Conservation (phyloP, 2,888 invertebrate species). For the Nebria brevicollis region DNA sequence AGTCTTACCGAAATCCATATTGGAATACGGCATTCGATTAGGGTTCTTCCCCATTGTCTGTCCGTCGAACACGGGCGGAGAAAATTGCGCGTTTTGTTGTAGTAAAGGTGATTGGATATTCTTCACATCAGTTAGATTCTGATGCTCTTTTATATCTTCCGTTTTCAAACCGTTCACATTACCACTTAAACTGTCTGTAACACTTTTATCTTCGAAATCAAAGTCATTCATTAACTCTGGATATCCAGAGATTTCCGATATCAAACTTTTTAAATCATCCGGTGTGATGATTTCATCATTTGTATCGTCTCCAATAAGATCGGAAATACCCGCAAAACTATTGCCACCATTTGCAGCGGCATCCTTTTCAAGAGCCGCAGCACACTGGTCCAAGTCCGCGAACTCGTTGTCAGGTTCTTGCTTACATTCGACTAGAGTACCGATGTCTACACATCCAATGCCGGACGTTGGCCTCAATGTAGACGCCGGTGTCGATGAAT, state of each 20-base stretch:
- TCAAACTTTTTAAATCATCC: constrained; percentile 85
- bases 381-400: constrained; percentile 86
- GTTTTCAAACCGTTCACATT: constrained; percentile 57
- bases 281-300: constrained; percentile 80
- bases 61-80: constrained; percentile 59
- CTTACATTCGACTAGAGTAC: constrained; percentile 79
- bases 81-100: constrained; percentile 57
- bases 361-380: constrained; percentile 87
- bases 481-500: constrained; percentile 61
- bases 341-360: constrained; percentile 76
- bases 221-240: constrained; percentile 85
- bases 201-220: constrained; percentile 74
- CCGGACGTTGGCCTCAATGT: constrained; percentile 57
- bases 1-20: constrained; percentile 62
- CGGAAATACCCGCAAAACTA: constrained; percentile 81
- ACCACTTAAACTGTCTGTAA: constrained; percentile 44
- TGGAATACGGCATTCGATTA: constrained; percentile 49
- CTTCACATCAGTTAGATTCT: constrained; percentile 52
- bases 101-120: constrained; percentile 57
- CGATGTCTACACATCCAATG: constrained; percentile 66
- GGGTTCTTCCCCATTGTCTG: constrained; percentile 49
- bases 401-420: constrained; percentile 83
- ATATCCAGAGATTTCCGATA: constrained; percentile 86
- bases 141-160: constrained; percentile 58
- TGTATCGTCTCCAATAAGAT: constrained; percentile 85